Evolutionary conservation across 2,113 vertebrate species (phyloP).

Genomic region (Cavia porcellus): DNA sequence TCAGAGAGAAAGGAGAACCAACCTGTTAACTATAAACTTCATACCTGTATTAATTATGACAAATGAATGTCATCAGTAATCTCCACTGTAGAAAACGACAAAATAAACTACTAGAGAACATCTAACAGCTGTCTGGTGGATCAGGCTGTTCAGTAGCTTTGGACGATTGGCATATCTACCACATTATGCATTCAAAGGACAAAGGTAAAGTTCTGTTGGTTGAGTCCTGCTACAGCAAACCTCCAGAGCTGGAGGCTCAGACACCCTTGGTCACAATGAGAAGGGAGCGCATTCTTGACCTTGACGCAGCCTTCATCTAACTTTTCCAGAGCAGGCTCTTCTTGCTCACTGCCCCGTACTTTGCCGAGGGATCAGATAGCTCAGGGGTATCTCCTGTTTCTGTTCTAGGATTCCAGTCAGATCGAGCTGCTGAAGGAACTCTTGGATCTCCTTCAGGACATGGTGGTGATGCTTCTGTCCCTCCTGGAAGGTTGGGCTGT

Average conservation of each 20-base stretch:
- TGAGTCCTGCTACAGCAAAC: not conserved
- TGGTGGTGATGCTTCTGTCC: slow-evolving; percentile 99
- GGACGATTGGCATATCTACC: not conserved
- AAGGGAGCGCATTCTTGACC: slow-evolving; percentile 12
- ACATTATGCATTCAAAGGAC: not conserved
- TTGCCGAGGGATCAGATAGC: slow-evolving; percentile 77
- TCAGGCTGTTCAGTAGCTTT: not conserved
- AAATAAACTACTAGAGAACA: slow-evolving; percentile 9
- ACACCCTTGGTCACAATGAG: not conserved
- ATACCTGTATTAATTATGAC: not conserved
- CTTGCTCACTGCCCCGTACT: slow-evolving; percentile 74
- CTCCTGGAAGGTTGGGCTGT: slow-evolving; percentile 95
- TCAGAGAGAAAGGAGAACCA: slow-evolving; percentile 52
- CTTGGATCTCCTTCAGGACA: slow-evolving; percentile 98
- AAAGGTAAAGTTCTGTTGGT: not conserved
- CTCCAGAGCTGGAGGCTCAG: not conserved
- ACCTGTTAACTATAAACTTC: not conserved
- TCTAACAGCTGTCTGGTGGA: not conserved
- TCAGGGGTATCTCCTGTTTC: slow-evolving; percentile 83
- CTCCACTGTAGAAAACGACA: slow-evolving; percentile 27
- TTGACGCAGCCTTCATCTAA: not conserved
- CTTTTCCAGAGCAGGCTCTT: slow-evolving; percentile 74
- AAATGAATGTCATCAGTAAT: not conserved
- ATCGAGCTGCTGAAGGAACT: slow-evolving; percentile 98
- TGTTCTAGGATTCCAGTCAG: slow-evolving; percentile 96